Conservation (phyloP, 2,888 invertebrate species). For the Caenorhabditis sulstoni region DNA sequence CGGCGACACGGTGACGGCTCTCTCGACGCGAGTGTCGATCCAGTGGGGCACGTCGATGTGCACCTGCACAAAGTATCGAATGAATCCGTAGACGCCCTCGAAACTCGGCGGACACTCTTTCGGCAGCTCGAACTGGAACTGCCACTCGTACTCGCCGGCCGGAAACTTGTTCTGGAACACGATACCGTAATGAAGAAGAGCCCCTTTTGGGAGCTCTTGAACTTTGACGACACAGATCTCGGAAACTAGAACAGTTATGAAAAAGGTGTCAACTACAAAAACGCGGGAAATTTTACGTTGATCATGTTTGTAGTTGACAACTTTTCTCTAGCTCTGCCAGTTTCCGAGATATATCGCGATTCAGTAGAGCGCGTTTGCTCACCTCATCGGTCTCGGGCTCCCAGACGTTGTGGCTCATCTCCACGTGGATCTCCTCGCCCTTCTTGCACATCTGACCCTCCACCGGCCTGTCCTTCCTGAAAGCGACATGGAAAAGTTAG, state of each 20-base stretch:
- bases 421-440: conserved; percentile 28
- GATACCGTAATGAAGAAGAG: too few species aligned
- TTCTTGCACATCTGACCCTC: background rate
- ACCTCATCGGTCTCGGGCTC: conserved; percentile 22
- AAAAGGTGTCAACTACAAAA: too few species aligned
- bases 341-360: too few species aligned
- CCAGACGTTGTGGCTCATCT: conserved; percentile 49
- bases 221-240: too few species aligned
- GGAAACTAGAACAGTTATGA: too few species aligned
- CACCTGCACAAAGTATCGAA: conserved; percentile 39
- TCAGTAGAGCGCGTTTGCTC: too few species aligned
- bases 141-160: conserved; percentile 55
- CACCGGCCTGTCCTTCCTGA: conserved; percentile 17
- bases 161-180: conserved; percentile 54
- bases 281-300: too few species aligned
- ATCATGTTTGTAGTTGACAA: too few species aligned
- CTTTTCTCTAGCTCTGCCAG: too few species aligned
- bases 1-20: conserved; percentile 41
- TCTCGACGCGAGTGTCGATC: conserved; percentile 1
- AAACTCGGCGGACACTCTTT: conserved; percentile 49
- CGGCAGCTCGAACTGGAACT: conserved; percentile 54
- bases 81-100: conserved; percentile 38
- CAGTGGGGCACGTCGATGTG: conserved; percentile 43
- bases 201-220: too few species aligned
- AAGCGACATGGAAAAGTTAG: background rate